Conservation (phyloP, 2,888 invertebrate species). For the Rhingia rostrata region DNA sequence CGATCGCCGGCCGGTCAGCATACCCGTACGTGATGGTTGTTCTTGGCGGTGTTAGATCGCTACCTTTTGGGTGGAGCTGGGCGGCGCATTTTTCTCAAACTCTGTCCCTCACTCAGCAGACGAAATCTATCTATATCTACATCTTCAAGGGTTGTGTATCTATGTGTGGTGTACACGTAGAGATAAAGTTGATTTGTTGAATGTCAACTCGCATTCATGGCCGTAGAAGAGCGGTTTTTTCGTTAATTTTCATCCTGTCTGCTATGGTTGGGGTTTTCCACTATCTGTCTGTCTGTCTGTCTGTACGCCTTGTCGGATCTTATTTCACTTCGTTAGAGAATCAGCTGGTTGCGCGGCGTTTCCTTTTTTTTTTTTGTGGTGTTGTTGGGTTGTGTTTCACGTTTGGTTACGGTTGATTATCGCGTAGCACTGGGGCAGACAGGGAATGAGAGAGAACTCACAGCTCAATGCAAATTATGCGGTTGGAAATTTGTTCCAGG, state of each 20-base stretch:
- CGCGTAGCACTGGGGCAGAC: constrained; percentile 31
- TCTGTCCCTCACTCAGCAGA: constrained; percentile 40
- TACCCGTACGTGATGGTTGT: constrained; percentile 29
- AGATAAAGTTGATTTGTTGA: constrained; percentile 74
- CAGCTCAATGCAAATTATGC: constrained; percentile 67
- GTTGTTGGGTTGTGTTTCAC: constrained; percentile 1
- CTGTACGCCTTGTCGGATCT: constrained; percentile 69
- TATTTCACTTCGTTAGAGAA: constrained; percentile 72
- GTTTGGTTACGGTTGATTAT: constrained; percentile 68
- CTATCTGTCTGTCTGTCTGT: constrained; percentile 49
- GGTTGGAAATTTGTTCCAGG: constrained; percentile 67
- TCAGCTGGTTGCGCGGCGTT: constrained; percentile 40
- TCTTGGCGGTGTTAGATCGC: constrained; percentile 38
- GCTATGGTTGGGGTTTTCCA: constrained; percentile 44
- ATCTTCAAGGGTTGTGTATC: constrained; percentile 47
- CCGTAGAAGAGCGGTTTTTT: constrained; percentile 6
- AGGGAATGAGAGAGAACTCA: constrained; percentile 8
- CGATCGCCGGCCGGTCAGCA: constrained; percentile 24
- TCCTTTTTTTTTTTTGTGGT: not conserved
- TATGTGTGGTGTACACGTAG: constrained; percentile 31
- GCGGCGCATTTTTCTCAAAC: not conserved
- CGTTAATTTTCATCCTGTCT: constrained; percentile 59
- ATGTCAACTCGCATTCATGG: constrained; percentile 59
- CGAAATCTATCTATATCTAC: constrained; percentile 64
- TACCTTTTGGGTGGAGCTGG: constrained; percentile 26